phyloP scores from a whole-genome alignment of 2,888 invertebrate species.

The Drosophila mayaguana region DNA sequence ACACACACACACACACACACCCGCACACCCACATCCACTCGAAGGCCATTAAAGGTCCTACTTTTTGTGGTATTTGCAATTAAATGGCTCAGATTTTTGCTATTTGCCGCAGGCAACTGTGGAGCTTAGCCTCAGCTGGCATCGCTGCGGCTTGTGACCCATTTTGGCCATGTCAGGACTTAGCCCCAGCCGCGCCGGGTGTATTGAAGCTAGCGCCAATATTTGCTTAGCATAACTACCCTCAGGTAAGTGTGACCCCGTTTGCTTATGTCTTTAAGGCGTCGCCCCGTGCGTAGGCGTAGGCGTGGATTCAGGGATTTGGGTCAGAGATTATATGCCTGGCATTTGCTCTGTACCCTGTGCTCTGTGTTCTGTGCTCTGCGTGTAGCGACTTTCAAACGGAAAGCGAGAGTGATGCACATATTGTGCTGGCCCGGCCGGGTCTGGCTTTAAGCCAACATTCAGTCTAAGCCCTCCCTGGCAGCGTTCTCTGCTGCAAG shows the following conservation, averaged over 20 bases:
- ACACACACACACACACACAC: conserved; percentile 6
- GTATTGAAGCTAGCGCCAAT: conserved; percentile 80
- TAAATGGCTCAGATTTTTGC: conserved; percentile 44
- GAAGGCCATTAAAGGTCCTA: conserved; percentile 69
- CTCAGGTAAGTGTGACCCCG: conserved; percentile 65
- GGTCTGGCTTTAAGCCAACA: conserved; percentile 57
- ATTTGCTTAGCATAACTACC: conserved; percentile 55
- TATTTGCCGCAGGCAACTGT: conserved; percentile 47
- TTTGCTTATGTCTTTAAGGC: conserved; percentile 75
- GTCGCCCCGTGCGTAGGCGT: conserved; percentile 18
- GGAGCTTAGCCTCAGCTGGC: conserved; percentile 45
- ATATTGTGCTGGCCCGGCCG: conserved; percentile 55
- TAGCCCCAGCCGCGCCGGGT: conserved; percentile 61
- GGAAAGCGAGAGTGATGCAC: conserved; percentile 74
- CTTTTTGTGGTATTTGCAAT: conserved; percentile 38
- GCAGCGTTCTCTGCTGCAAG: neutral
- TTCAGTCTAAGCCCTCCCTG: conserved; percentile 34
- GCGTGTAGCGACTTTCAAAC: conserved; percentile 35
- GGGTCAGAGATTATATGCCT: conserved; percentile 72
- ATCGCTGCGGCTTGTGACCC: conserved; percentile 48
- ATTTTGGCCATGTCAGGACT: conserved; percentile 51
- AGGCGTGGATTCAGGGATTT: conserved; percentile 49
- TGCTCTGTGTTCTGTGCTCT: neutral
- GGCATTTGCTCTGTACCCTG: conserved; percentile 30
- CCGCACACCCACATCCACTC: conserved; percentile 37